phyloP scores from a whole-genome alignment of 2,113 vertebrate species.

The Burhinus oedicnemus region DNA sequence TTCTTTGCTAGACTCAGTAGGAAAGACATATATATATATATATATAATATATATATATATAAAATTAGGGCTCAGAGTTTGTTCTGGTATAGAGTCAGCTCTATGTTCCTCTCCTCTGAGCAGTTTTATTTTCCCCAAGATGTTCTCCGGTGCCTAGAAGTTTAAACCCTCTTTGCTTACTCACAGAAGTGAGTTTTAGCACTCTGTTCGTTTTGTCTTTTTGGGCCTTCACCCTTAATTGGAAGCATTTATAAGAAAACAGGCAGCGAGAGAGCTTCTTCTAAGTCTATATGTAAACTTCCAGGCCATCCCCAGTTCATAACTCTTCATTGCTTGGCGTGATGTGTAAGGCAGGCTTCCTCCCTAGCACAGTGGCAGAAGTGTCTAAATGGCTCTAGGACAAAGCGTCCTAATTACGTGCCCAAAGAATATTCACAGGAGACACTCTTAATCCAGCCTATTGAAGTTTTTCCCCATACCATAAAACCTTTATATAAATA shows the following conservation, averaged over 20 bases:
- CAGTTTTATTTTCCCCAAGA: background rate
- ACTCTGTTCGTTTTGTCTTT: background rate
- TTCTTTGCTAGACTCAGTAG: background rate
- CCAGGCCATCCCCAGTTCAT: background rate
- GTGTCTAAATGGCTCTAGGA: background rate
- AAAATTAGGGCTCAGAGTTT: background rate
- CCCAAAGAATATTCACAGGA: background rate
- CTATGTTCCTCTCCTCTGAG: background rate
- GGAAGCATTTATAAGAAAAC: background rate
- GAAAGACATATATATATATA: background rate
- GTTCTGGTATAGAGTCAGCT: background rate
- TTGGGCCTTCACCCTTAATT: background rate
- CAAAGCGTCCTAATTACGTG: background rate
- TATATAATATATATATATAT: background rate
- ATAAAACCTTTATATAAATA: constrained; percentile 42
- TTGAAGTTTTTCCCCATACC: background rate
- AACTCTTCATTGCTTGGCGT: background rate
- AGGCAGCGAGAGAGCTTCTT: background rate
- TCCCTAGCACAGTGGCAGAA: background rate
- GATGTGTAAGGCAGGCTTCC: constrained; percentile 7
- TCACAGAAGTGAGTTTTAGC: background rate
- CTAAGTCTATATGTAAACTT: background rate
- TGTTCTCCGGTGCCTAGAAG: background rate
- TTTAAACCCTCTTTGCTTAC: background rate
- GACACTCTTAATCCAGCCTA: background rate